Evolutionary conservation across 2,888 invertebrate genomes (phyloP).

Genomic region (Cheilosia variabilis): DNA sequence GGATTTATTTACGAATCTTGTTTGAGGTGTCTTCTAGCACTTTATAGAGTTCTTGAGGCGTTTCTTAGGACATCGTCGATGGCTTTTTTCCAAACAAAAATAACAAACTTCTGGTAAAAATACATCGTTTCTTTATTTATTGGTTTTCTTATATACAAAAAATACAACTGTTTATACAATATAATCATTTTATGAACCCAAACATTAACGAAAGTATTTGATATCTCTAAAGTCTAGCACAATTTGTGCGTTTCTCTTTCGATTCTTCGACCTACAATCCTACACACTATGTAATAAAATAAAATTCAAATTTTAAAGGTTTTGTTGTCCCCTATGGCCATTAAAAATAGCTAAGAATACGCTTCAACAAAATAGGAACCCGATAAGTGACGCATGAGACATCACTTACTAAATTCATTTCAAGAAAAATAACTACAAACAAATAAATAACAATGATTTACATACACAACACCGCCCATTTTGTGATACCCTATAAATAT

Average conservation of each 20-base stretch:
- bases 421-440: slow-evolving; percentile 31
- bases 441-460: slow-evolving; percentile 43
- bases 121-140: not conserved
- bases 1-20: too few relatives aligned
- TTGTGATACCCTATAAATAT: not conserved
- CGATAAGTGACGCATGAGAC: not conserved
- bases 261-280: too few relatives aligned
- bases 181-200: not conserved
- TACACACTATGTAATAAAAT: too few relatives aligned
- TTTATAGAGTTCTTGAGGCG: too few relatives aligned
- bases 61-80: too few relatives aligned
- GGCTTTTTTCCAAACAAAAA: too few relatives aligned
- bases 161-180: slow-evolving; percentile 4
- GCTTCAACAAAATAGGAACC: slow-evolving; percentile 10
- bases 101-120: not conserved
- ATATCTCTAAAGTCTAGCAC: too few relatives aligned
- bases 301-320: too few relatives aligned
- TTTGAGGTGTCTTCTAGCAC: too few relatives aligned
- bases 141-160: not conserved
- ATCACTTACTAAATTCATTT: slow-evolving; percentile 29
- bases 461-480: slow-evolving; percentile 51
- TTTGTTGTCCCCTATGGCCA: slow-evolving; percentile 31
- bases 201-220: not conserved
- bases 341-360: slow-evolving; percentile 9
- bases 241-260: too few relatives aligned